Evolutionary conservation across 2,113 vertebrate genomes (phyloP).

Genomic region (Burhinus oedicnemus): DNA sequence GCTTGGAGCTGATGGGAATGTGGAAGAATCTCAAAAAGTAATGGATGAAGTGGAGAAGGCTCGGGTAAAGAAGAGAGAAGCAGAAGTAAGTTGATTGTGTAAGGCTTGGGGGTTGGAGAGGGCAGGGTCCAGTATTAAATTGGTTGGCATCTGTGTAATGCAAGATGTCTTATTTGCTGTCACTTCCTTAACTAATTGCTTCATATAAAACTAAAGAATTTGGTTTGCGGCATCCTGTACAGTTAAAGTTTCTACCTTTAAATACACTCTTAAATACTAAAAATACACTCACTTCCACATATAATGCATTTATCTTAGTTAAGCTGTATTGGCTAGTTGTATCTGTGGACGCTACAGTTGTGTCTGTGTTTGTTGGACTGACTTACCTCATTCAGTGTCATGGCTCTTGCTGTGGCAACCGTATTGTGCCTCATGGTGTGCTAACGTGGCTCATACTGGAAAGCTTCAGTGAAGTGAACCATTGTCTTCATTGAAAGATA

Average conservation of each 20-base stretch:
- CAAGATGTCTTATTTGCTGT: background rate
- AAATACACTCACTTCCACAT: background rate
- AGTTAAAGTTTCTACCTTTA: background rate
- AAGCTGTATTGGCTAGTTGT: background rate
- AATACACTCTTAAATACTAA: background rate
- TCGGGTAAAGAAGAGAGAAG: constrained; percentile 92
- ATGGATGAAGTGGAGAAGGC: constrained; percentile 98
- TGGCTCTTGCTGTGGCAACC: background rate
- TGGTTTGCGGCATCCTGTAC: background rate
- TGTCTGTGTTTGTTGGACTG: background rate
- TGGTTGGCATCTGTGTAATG: background rate
- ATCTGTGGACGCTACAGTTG: background rate
- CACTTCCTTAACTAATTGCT: background rate
- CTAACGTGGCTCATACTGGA: background rate
- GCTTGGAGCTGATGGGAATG: constrained; percentile 94
- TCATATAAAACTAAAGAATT: background rate
- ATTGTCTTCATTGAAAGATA: background rate
- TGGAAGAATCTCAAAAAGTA: constrained; percentile 95
- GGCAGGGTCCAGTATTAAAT: background rate
- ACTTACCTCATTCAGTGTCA: background rate
- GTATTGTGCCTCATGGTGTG: background rate
- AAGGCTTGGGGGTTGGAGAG: background rate
- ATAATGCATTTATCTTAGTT: background rate
- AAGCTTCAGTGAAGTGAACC: background rate
- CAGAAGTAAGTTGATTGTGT: constrained; percentile 83